Evolutionary conservation across 1,140 invertebrate genomes (phyloP), one percentile per base, ranked within the genome.

Genomic region (Drosophila gunungcola): DNA sequence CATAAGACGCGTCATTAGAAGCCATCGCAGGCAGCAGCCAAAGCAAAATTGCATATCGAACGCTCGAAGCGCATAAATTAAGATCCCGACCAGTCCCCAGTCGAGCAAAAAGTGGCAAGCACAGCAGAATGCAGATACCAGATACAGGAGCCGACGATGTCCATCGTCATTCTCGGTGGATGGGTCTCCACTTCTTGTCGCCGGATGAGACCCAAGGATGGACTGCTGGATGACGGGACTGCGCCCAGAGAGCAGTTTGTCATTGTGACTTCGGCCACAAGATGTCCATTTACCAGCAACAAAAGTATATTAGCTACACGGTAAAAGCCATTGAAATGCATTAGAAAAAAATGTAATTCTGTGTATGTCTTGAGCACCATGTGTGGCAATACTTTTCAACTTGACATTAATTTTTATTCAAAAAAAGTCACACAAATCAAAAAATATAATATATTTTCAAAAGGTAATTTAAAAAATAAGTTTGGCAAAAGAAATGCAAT

Each of bases 211-310:
- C 55, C 25, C 36, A 46, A 34, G 42, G 32, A 32, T 34, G 49
- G 48, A 69, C 65, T 54, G 27, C 41, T 36, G 43, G 68, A 34
- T 49, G 64, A 72, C 64, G 57, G 68, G 64, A 72, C 64, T 70
- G 68, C 68, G 64, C 54, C 68, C 68, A 72, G 68, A 72, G 68
- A 70, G 65, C 68, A 72, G 68, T 72, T 72, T 72, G 68, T 72
- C 68, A 72, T 72, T 72, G 65, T 57, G 65, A 70, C 68, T 72
- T 38, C 21, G 36, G 21, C 12, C 25, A 70, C 51, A 72, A 29
- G 32, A 42, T 46, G 34, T 57, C 21, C 43, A 42, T 16, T 42
- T 36, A 21, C 6, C 13, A 10, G 6, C 0, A 11, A 70, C 2
- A 12, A 21, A 21, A 48, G 68, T 42, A 41, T 45, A 32, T 72